phyloP scores from a whole-genome alignment of 2,888 invertebrate species.

The Toxonevra muliebris region DNA sequence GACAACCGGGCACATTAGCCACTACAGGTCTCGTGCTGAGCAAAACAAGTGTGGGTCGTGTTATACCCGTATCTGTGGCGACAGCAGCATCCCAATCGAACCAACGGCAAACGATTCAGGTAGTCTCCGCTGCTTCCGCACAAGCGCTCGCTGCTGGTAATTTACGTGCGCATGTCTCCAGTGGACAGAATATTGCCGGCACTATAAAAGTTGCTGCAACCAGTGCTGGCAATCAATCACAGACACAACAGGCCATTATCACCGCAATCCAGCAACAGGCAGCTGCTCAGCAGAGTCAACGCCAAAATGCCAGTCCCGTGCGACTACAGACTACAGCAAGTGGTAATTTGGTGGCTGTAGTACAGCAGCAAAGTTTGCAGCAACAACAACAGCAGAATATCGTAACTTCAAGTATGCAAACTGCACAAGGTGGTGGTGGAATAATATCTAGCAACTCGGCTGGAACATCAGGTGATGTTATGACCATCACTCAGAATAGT shows the following conservation, averaged over 20 bases:
- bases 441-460: conserved; percentile 38
- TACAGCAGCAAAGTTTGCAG: conserved; percentile 66
- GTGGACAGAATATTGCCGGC: conserved; percentile 65
- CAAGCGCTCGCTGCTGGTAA: conserved; percentile 66
- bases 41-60: conserved; percentile 71
- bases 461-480: conserved; percentile 56
- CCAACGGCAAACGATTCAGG: conserved; percentile 70
- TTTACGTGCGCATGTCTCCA: conserved; percentile 67
- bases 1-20: conserved; percentile 63
- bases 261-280: conserved; percentile 67
- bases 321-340: conserved; percentile 68
- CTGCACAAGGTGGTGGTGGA: conserved; percentile 11
- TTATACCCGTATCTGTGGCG: conserved; percentile 74
- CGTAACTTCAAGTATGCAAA: conserved; percentile 28
- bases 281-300: conserved; percentile 68
- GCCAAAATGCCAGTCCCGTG: conserved; percentile 71
- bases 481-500: conserved; percentile 56
- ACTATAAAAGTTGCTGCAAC: conserved; percentile 67
- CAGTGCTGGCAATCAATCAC: conserved; percentile 60
- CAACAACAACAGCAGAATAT: conserved; percentile 46
- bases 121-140: conserved; percentile 69
- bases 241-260: conserved; percentile 68
- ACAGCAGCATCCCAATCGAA: conserved; percentile 64
- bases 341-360: conserved; percentile 69
- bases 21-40: conserved; percentile 68